Evolutionary conservation across 2,888 invertebrate genomes (phyloP).

Genomic region (Argyresthia albistria): DNA sequence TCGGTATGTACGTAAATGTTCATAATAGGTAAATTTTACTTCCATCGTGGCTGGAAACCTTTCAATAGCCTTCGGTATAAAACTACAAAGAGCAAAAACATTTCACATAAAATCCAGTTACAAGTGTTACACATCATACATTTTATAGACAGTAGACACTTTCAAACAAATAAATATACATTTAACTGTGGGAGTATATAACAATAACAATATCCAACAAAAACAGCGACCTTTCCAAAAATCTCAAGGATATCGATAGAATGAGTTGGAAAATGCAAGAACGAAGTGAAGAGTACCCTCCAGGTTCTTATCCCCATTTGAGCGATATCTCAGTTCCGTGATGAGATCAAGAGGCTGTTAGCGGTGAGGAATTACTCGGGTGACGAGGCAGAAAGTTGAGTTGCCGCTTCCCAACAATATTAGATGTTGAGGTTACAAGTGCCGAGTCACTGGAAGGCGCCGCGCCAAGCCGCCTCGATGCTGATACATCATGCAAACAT

Average conservation of each 20-base stretch:
- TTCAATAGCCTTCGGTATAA: not conserved
- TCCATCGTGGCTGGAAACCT: not conserved
- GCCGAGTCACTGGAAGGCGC: not conserved
- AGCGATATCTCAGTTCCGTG: conserved; percentile 5
- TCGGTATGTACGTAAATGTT: not conserved
- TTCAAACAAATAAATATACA: not conserved
- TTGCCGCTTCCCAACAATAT: conserved; percentile 5
- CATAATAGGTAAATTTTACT: not conserved
- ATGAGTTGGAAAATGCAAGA: not conserved
- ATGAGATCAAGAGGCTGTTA: conserved; percentile 11
- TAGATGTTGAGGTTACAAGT: not conserved
- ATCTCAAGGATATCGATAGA: not conserved
- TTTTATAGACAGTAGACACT: not conserved
- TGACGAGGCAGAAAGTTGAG: conserved; percentile 12
- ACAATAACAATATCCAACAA: too few species aligned
- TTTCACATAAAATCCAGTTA: not conserved
- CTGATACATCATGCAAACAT: not conserved
- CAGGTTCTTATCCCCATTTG: not conserved
- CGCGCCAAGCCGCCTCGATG: not conserved
- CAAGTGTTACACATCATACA: not conserved
- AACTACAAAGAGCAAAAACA: not conserved
- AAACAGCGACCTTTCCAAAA: too few species aligned
- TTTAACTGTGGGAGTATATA: too few species aligned
- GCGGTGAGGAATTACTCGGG: conserved; percentile 14
- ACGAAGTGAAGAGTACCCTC: not conserved